Evolutionary conservation across 1,140 invertebrate genomes (phyloP).

Genomic region (Glossosoma conforme): DNA sequence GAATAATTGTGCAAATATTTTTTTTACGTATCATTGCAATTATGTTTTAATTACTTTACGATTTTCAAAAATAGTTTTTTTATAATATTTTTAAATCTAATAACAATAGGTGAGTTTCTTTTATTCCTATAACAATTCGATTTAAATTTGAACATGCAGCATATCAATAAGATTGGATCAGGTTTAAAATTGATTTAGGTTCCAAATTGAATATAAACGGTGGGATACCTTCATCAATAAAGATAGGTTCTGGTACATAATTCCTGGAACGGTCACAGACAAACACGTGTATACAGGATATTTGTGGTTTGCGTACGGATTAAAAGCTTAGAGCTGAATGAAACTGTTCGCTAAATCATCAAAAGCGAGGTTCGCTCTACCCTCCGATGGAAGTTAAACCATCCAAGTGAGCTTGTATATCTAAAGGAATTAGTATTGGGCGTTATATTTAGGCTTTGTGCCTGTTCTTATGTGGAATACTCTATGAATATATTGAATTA

Average conservation of each 20-base stretch:
- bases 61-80: too few relatives aligned
- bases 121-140: too few relatives aligned
- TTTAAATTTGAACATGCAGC: conserved; percentile 13
- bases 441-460: conserved; percentile 9
- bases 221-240: conserved; percentile 13
- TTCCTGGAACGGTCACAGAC: conserved; percentile 10
- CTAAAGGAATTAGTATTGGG: not conserved
- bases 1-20: too few relatives aligned
- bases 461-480: not conserved
- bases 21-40: too few relatives aligned
- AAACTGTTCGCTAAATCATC: conserved; percentile 22
- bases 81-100: too few relatives aligned
- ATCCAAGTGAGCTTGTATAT: conserved; percentile 3
- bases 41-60: too few relatives aligned
- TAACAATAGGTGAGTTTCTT: too few relatives aligned
- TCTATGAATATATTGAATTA: not conserved
- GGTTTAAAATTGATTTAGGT: conserved; percentile 20
- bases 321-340: conserved; percentile 19
- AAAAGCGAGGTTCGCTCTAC: conserved; percentile 10
- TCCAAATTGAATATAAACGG: conserved; percentile 6
- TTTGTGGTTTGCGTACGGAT: conserved; percentile 20
- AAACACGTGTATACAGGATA: conserved; percentile 6
- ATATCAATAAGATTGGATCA: conserved; percentile 22
- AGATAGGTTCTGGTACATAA: not conserved
- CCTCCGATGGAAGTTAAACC: conserved; percentile 1